Evolutionary conservation across 2,888 invertebrate species (phyloP).

Genomic region (Ichneumon xanthorius): DNA sequence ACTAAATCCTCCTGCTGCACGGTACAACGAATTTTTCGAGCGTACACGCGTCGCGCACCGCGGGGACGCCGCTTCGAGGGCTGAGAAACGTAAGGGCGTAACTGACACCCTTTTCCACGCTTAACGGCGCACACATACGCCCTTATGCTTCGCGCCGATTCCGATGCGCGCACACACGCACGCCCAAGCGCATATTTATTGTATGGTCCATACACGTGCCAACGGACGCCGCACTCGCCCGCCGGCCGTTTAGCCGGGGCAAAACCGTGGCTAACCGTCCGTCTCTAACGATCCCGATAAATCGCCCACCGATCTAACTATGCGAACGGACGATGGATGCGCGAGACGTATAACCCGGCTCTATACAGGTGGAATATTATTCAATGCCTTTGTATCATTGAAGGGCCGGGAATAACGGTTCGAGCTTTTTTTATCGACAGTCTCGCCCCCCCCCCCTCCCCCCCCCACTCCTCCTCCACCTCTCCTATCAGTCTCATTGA

Average conservation of each 20-base stretch:
- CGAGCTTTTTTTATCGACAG: neutral
- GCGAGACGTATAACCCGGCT: constrained; percentile 19
- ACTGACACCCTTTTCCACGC: too few species aligned
- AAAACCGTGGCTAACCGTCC: constrained; percentile 59
- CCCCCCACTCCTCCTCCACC: neutral
- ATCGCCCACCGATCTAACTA: constrained; percentile 57
- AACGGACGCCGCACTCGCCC: constrained; percentile 40
- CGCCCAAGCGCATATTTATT: constrained; percentile 11
- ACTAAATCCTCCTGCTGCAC: constrained; percentile 44
- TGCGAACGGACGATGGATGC: constrained; percentile 28
- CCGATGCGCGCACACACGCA: neutral
- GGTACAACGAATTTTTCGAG: constrained; percentile 48
- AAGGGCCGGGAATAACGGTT: constrained; percentile 8
- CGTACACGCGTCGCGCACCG: neutral
- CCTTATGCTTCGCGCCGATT: too few species aligned
- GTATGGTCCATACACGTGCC: constrained; percentile 10
- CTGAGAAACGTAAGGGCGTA: too few species aligned
- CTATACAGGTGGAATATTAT: constrained; percentile 50
- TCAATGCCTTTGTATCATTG: constrained; percentile 34
- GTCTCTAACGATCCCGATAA: constrained; percentile 64
- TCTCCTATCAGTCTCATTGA: constrained; percentile 8
- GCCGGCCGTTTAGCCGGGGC: constrained; percentile 49
- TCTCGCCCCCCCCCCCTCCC: neutral
- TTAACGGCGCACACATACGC: neutral
- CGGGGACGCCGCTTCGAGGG: neutral